Evolutionary conservation across 2,888 invertebrate species (phyloP), one percentile per base, ranked within the genome.

Genomic region (Nomada lathburiana): DNA sequence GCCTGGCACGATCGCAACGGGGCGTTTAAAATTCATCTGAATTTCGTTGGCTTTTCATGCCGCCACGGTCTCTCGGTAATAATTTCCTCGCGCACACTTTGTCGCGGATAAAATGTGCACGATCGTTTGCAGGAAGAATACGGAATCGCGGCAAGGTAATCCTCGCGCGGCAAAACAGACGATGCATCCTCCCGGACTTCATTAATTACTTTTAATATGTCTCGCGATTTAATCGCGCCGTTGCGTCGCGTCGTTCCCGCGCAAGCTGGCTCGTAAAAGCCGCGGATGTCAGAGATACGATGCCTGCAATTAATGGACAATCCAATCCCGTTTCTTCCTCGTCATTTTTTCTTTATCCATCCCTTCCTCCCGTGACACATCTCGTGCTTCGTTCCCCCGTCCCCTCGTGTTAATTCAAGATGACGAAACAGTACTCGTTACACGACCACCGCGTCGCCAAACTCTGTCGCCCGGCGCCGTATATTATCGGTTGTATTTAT

Each of bases 201-300:
- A 76, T 86, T 86, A 84, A 86, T 86, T 84, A 82, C 76, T 36
- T 78, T 84, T 78, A 84, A 86, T 82, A 64, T 57, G 76, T 72
- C 50, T 23, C 59, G 77, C 70, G 86, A 76, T 86, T 86, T 76
- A 76, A 81, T 74, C 80, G 50, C 53, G 60, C 29, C 53, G 71
- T 44, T 26, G 50, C 36, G 36, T 53, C 20, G 53, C 57, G 23
- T 57, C 13, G 26, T 57, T 73, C 42, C 59, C 62, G 67, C 20
- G 55, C 42, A 26, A 63, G 26, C 44, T 63, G 5, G 64, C 75
- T 80, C 80, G 86, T 85, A 83, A 86, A 86, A 86, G 70, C 71
- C 80, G 70, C 64, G 60, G 55, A 76, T 71, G 71, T 71, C 76
- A 59, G 71, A 72, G 76, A 79, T 70, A 82, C 82, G 82, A 77